Evolutionary conservation across 1,140 invertebrate genomes (phyloP), one percentile per base, ranked within the genome.

Genomic region (Marisa cornuarietis): DNA sequence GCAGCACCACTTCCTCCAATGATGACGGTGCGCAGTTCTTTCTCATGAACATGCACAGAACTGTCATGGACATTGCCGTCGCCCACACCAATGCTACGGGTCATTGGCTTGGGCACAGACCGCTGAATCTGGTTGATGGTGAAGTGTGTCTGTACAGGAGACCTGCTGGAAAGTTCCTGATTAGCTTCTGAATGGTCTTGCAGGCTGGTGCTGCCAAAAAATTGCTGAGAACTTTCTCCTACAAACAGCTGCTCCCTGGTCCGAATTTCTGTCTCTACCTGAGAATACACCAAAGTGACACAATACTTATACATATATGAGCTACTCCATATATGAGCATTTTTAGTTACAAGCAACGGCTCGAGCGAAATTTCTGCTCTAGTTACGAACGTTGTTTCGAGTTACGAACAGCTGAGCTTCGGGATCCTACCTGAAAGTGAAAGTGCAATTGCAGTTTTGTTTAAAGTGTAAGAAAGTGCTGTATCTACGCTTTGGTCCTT

Each of bases 11-110:
- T 84, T 66, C 88, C 83, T 42, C 83, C 83, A 83, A 91, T 89
- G 76, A 90, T 88, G 18, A 91, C 86, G 58, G 90, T 91, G 71
- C 89, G 87, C 49, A 90, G 71, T 83, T 91, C 90, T 79, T 90
- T 90, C 81, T 91, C 90, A 75, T 90, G 89, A 76, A 91, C 88
- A 63, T 90, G 87, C 18, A 90, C 77, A n/a, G 83, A 81, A 65
- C 82, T 83, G 77, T 88, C 88, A 82, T 88, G 87, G 14, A 90
- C 89, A 82, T 90, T 89, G 20, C 85, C 88, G 51, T 91, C 90
- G 10, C 90, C 90, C 52, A 90, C 85, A 26, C 90, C 90, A 63
- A 90, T 83, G 49, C 83, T 89, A 72, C 88, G 82, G 11, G 88
- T 88, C 75, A 88, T 61, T 54, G 88, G 87, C 82, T 86, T 88